Evolutionary conservation across 2,888 invertebrate genomes (phyloP).

Genomic region (Ceramica pisi): DNA sequence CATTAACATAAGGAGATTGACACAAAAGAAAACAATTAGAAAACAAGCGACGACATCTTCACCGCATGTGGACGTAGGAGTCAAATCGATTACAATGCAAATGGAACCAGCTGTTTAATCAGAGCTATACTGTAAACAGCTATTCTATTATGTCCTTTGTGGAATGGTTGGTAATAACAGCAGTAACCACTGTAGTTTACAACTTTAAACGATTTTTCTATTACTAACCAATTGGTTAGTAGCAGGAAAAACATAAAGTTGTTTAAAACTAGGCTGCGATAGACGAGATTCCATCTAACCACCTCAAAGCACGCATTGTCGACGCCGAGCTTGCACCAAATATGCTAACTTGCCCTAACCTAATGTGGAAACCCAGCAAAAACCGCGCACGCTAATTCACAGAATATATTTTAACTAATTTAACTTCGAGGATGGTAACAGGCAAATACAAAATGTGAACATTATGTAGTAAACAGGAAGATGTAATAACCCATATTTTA

Average conservation of each 20-base stretch:
- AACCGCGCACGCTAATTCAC: conserved; percentile 69
- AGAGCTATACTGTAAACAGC: conserved; percentile 37
- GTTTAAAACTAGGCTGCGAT: conserved; percentile 72
- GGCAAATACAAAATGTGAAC: conserved; percentile 32
- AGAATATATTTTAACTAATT: conserved; percentile 51
- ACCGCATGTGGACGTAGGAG: conserved; percentile 31
- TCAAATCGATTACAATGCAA: conserved; percentile 48
- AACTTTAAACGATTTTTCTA: conserved; percentile 39
- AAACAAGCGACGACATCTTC: conserved; percentile 38
- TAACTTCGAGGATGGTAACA: conserved; percentile 38
- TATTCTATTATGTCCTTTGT: conserved; percentile 26
- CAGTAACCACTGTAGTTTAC: conserved; percentile 34
- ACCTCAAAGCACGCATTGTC: conserved; percentile 67
- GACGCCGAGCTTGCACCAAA: conserved; percentile 76
- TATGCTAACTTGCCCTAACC: conserved; percentile 81
- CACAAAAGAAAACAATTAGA: conserved; percentile 48
- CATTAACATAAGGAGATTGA: conserved; percentile 43
- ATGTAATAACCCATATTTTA: conserved; percentile 30
- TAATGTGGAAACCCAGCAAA: conserved; percentile 73
- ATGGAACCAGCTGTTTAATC: conserved; percentile 62
- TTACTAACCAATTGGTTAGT: conserved; percentile 41
- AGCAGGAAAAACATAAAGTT: conserved; percentile 72
- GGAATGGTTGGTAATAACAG: conserved; percentile 32
- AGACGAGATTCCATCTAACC: conserved; percentile 67
- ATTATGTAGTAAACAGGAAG: conserved; percentile 50